Conservation (phyloP, 2,797 vertebrate species). For the Propithecus perrieri region DNA sequence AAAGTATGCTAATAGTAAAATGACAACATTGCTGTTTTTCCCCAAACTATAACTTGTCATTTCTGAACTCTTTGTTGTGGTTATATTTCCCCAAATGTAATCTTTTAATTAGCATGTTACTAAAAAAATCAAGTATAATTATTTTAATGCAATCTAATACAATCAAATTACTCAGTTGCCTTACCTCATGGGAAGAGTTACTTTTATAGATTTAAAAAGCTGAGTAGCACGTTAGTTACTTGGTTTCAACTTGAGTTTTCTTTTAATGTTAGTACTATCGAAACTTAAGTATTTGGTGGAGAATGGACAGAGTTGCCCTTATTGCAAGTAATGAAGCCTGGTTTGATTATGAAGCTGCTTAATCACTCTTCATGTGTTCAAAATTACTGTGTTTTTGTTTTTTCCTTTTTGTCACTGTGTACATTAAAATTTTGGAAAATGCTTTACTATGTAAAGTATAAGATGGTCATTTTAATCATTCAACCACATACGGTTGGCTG, state of each 20-base stretch:
- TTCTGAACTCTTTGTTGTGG: slow-evolving; percentile 65
- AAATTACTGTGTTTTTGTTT: slow-evolving; percentile 70
- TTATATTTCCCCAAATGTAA: slow-evolving; percentile 58
- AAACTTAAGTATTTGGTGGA: slow-evolving; percentile 52
- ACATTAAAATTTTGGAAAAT: slow-evolving; percentile 84
- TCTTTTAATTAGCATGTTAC: slow-evolving; percentile 67
- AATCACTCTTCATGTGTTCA: slow-evolving; percentile 77
- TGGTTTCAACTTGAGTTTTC: slow-evolving; percentile 80
- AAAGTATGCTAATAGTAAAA: slow-evolving; percentile 68
- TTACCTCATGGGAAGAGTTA: slow-evolving; percentile 83
- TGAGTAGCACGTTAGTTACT: slow-evolving; percentile 61
- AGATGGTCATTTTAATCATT: slow-evolving; percentile 84
- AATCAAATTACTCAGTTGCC: slow-evolving; percentile 86
- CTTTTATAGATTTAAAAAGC: slow-evolving; percentile 75
- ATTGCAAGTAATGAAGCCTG: slow-evolving; percentile 73
- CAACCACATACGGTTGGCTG: slow-evolving; percentile 83
- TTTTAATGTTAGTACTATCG: slow-evolving; percentile 64
- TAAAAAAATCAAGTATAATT: slow-evolving; percentile 79
- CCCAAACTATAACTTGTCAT: slow-evolving; percentile 59
- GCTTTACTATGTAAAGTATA: slow-evolving; percentile 90
- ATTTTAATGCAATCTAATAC: slow-evolving; percentile 82
- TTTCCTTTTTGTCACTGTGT: slow-evolving; percentile 80
- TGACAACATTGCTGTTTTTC: slow-evolving; percentile 61
- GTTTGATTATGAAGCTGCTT: slow-evolving; percentile 84
- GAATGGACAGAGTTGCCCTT: slow-evolving; percentile 66